phyloP scores from a whole-genome alignment of 2,113 vertebrate genomes.

The Chlamydotis undulata region DNA sequence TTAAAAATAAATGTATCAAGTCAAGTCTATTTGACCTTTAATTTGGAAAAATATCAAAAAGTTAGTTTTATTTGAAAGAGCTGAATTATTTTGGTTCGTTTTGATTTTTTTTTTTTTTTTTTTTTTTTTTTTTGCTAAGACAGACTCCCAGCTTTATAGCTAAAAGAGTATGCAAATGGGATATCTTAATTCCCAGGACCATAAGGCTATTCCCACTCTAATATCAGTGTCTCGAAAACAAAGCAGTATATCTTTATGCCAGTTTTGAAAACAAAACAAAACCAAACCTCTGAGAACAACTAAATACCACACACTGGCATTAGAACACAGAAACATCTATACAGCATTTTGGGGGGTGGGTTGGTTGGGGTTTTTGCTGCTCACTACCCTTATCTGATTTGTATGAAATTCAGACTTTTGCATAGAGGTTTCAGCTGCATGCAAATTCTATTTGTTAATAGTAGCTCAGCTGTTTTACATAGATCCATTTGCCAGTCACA shows the following conservation, averaged over 20 bases:
- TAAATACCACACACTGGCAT: not conserved
- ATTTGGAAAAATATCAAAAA: not conserved
- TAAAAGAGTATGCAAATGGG: not conserved
- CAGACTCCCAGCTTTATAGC: not conserved
- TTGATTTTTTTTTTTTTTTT: not conserved
- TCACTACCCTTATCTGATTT: not conserved
- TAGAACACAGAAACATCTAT: not conserved
- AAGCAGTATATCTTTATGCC: not conserved
- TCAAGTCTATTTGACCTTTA: not conserved
- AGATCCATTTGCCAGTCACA: not conserved
- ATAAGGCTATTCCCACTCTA: not conserved
- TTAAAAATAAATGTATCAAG: slow-evolving; percentile 9
- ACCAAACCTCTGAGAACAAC: not conserved
- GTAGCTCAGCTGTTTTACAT: not conserved
- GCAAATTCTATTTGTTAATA: not conserved
- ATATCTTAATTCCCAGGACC: not conserved
- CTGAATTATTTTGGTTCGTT: not conserved
- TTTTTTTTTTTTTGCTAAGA: not conserved
- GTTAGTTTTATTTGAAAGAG: not conserved
- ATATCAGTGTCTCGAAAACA: not conserved
- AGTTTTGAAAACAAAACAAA: not conserved
- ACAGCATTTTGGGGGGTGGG: rapidly evolving
- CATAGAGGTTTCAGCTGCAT: not conserved
- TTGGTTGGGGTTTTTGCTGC: not conserved
- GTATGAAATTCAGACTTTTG: not conserved